Base-by-base conservation (phyloP, 2,888 invertebrate genomes). In the Cremastobaeus sp. region DNA sequence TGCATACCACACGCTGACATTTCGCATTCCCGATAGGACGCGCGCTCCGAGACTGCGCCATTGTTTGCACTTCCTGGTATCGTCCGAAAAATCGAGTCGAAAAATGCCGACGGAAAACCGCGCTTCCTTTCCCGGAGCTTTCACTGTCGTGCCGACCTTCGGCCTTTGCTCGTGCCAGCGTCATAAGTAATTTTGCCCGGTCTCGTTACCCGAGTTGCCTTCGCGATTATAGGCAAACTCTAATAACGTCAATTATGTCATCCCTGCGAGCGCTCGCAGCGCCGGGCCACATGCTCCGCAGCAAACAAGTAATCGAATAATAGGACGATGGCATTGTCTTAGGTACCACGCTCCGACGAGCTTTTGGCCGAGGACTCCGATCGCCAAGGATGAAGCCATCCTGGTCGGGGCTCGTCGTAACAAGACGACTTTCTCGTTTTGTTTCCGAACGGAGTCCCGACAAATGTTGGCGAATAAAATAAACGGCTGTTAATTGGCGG, bases 211-310 rank as follows among this genome's bases (percentile, higher is more conserved):
- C 81, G 82, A 77, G 79, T 80, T 82, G 77, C 78, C 77, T 43
- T 50, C 17, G 66, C 68, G 60, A 69, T 74, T 65, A 70, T 81
- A 84, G 82, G 74, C 82, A 80, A 84, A 82, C 79, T 81, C 78
- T 84, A 86, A 86, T 85, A 84, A 84, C 79, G 81, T 85, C 84
- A 84, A 85, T 86, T 85, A 86, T 84, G 83, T 82, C 80, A 82
- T 86, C 83, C 81, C 81, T 77, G 43, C 68, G 78, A 84, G 79
- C 81, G 82, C 82, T 83, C 77, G 77, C 78, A 76, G 82, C 76
- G 80, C 78, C 68, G 74, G 48, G 50, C 71, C 34, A 83, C 83
- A 83, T 82, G 77, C 39, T 15, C 2, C 28, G 28, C n/a, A 12
- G 20, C 21, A 62, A 41, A 47, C 34, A 48, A 34, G 34, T 57